Percentiles rank a stretch among this genome's conserved stretches.
These are phyloP conservation scores for Loripinus fragilis DNA, from an alignment of 2,888 invertebrate species.

Conservation along the genomic window DNA sequence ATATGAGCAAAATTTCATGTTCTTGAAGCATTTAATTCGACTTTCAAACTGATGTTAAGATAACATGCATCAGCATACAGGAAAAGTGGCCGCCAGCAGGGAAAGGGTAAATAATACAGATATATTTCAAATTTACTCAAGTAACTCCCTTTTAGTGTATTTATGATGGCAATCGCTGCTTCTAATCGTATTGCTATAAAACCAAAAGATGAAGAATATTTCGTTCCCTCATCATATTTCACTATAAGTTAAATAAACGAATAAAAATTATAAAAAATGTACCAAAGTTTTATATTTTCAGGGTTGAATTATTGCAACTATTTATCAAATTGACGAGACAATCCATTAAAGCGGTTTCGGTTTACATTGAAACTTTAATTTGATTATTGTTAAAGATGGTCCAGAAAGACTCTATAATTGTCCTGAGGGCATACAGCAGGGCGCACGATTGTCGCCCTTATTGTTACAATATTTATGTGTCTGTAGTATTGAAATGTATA, in stretches of 20 bases:
- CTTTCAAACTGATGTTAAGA: no score
- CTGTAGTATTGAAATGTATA: conserved; percentile 1
- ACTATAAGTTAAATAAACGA: neutral
- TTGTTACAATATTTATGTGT: conserved; percentile 9
- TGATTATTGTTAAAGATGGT: neutral
- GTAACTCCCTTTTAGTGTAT: no score
- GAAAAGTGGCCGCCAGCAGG: no score
- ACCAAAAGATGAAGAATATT: neutral
- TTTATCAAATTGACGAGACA: neutral
- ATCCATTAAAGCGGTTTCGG: neutral
- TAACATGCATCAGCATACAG: no score
- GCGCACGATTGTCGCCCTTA: neutral
- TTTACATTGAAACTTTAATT: conserved; percentile 11
- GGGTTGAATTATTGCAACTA: neutral
- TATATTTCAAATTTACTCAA: no score
- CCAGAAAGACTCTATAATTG: neutral
- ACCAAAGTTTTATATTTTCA: no score
- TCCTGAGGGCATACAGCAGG: conserved; percentile 1
- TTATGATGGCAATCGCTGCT: no score
- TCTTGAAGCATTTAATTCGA: no score
- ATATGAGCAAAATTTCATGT: no score
- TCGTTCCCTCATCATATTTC: neutral
- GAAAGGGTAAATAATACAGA: no score
- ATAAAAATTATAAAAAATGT: neutral
- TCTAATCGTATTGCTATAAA: no score